Evolutionary conservation across 2,113 vertebrate genomes (phyloP).

Genomic region (Oncorhynchus nerka): DNA sequence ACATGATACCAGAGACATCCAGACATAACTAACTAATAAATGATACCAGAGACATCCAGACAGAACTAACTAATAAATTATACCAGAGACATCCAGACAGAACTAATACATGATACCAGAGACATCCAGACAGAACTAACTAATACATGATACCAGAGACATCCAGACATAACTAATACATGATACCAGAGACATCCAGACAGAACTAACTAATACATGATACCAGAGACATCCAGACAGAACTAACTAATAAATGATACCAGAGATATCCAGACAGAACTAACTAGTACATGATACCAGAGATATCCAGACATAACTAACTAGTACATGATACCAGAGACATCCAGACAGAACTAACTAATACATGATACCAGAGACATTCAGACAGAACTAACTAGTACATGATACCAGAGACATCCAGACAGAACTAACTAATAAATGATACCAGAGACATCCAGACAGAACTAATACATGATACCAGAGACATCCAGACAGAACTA

Average conservation of each 20-base stretch:
- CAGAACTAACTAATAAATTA: no score
- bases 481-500: no score
- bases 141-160: background rate
- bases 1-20: background rate
- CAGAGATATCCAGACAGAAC: no score
- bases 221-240: no score
- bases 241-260: background rate
- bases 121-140: no score
- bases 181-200: slow-evolving; percentile 39
- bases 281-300: no score
- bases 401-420: slow-evolving; percentile 38
- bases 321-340: background rate
- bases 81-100: slow-evolving; percentile 40
- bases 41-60: background rate
- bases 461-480: background rate
- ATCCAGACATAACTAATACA: no score
- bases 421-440: slow-evolving; percentile 14
- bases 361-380: background rate
- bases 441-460: no score
- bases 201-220: slow-evolving; percentile 7
- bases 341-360: no score
- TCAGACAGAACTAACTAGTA: no score
- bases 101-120: background rate
- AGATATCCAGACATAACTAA: slow-evolving; percentile 35
- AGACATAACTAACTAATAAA: no score